Evolutionary conservation across 1,140 invertebrate genomes (phyloP), one percentile per base, ranked within the genome.

Genomic region (honey bee (Apis mellifera)): DNA sequence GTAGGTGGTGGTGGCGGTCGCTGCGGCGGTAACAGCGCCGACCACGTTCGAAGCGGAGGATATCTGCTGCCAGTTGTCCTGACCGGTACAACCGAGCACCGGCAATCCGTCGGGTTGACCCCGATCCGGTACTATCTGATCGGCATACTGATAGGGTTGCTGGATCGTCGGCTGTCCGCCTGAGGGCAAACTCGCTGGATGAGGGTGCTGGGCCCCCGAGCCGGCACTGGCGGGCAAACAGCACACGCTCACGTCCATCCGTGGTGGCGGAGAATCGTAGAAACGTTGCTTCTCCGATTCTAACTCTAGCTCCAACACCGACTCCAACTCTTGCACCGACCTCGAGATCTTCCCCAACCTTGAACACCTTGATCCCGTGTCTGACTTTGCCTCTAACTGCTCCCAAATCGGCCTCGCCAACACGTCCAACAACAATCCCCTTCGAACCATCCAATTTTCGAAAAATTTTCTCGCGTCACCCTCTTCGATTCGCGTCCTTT

Each of bases 201-300:
- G 89, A 82, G 87, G 90, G 83, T 92, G 91, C 83, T 91, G 92
- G 86, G 90, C 91, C 89, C 91, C 92, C 90, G 92, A 90, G 90
- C 91, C 92, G 92, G 90, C 91, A 90, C 89, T 87, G 57, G 87
- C 89, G 80, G 89, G 90, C 89, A 93, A 85, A 81, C 93, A 94
- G 89, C 93, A 94, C 90, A 94, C 92, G 91, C 93, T 94, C 89
- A 92, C 93, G 91, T 94, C 93, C 93, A 94, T 94, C 90, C 93
- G 92, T 90, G 91, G 91, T 86, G 92, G 91, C 92, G 91, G 92
- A 89, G 90, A 91, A 82, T 94, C 92, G 91, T 93, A 93, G 88
- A 93, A 94, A 83, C 90, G 89, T 90, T 90, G 89, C 86, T 92
- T 90, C 86, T 92, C 89, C 83, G 85, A 86, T n/a, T 62, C 13